phyloP scores from a whole-genome alignment of 2,113 vertebrate species.

The Bubo scandiacus region DNA sequence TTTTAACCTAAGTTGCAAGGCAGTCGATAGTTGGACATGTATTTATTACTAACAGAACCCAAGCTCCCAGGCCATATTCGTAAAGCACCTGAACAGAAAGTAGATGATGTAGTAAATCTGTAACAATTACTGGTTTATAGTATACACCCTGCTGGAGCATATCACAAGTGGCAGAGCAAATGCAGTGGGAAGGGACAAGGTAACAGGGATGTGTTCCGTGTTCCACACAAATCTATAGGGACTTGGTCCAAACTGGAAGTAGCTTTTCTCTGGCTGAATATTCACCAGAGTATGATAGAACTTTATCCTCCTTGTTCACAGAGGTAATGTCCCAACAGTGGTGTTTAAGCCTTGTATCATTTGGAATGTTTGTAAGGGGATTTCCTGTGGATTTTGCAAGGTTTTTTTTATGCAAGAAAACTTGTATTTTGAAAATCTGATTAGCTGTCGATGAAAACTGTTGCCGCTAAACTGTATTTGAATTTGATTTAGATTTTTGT shows the following conservation, averaged over 20 bases:
- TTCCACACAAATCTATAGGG: not conserved
- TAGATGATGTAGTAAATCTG: not conserved
- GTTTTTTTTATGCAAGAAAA: not conserved
- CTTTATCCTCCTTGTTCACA: not conserved
- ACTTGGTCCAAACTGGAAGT: not conserved
- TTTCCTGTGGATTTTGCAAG: not conserved
- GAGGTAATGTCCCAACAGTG: not conserved
- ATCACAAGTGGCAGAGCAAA: not conserved
- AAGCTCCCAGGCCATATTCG: not conserved
- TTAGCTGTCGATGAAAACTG: not conserved
- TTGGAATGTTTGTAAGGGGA: not conserved
- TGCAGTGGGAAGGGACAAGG: not conserved
- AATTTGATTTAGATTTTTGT: not conserved
- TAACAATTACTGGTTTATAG: not conserved
- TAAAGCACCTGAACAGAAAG: not conserved
- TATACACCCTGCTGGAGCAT: not conserved
- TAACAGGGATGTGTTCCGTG: not conserved
- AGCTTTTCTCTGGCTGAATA: not conserved
- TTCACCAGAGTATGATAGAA: not conserved
- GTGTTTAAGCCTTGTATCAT: not conserved
- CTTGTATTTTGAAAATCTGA: not conserved
- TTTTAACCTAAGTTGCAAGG: not conserved
- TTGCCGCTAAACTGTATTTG: not conserved
- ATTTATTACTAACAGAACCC: not conserved
- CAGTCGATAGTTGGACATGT: not conserved